Percentiles rank a stretch among this genome's conserved stretches.
Conservation (phyloP, 1,140 invertebrate genomes). For the Diprion similis region DNA sequence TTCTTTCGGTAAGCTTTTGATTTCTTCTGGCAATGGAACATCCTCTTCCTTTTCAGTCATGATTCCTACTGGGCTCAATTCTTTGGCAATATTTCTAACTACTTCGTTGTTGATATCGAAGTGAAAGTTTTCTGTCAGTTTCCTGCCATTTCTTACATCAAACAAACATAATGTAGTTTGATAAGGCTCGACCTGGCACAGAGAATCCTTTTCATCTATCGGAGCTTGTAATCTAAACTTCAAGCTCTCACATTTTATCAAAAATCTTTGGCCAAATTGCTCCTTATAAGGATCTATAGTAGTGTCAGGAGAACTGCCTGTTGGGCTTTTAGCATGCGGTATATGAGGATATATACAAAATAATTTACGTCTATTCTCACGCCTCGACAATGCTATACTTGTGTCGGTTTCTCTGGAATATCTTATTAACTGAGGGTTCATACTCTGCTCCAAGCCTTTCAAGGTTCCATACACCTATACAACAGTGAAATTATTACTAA, state of each 20-base stretch:
- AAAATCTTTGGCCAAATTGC: slow-evolving; percentile 84
- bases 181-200: slow-evolving; percentile 92
- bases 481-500: slow-evolving; percentile 50
- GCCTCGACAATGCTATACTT: slow-evolving; percentile 79
- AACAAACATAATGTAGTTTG: slow-evolving; percentile 86
- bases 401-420: slow-evolving; percentile 90
- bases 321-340: slow-evolving; percentile 54
- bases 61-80: slow-evolving; percentile 41
- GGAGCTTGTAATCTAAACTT: slow-evolving; percentile 83
- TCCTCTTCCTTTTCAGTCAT: slow-evolving; percentile 39
- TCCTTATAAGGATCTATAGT: slow-evolving; percentile 76
- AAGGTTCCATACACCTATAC: slow-evolving; percentile 72
- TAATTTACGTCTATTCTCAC: slow-evolving; percentile 76
- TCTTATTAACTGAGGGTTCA: slow-evolving; percentile 89
- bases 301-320: slow-evolving; percentile 47
- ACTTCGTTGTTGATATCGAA: slow-evolving; percentile 84
- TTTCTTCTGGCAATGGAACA: slow-evolving; percentile 51
- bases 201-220: slow-evolving; percentile 77
- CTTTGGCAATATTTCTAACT: slow-evolving; percentile 66
- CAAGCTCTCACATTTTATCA: slow-evolving; percentile 83
- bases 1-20: slow-evolving; percentile 67
- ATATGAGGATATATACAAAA: slow-evolving; percentile 73
- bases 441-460: slow-evolving; percentile 86
- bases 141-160: slow-evolving; percentile 83
- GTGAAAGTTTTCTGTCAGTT: slow-evolving; percentile 93